Evolutionary conservation across 1,140 invertebrate genomes (phyloP).

Genomic region (Nasonia giraulti): DNA sequence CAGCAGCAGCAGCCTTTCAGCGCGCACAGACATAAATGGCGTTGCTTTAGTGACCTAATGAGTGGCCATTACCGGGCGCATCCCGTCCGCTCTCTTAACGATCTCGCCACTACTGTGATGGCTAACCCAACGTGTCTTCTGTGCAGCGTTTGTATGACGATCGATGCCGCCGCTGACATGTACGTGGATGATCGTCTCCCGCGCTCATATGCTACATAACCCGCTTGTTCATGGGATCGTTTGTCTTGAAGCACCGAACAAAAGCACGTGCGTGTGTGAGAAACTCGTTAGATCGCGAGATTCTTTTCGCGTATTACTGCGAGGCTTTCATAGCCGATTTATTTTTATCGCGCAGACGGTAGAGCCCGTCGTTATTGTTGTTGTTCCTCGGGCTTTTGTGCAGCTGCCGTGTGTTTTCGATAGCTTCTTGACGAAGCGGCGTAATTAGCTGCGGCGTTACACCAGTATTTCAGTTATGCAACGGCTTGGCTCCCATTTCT

Average conservation of each 20-base stretch:
- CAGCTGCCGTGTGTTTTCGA: neutral
- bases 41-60: slow-evolving; percentile 62
- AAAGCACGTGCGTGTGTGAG: neutral
- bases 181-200: neutral
- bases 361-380: neutral
- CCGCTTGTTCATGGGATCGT: slow-evolving; percentile 11
- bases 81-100: slow-evolving; percentile 53
- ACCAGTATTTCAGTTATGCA: neutral
- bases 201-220: neutral
- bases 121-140: neutral
- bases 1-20: slow-evolving; percentile 51
- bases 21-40: slow-evolving; percentile 56
- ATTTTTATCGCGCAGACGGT: neutral
- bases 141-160: neutral
- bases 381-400: neutral
- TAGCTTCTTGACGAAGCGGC: neutral
- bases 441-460: neutral
- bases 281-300: slow-evolving; percentile 10
- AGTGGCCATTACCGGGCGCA: slow-evolving; percentile 62
- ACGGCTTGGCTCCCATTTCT: neutral
- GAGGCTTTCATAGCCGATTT: neutral
- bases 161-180: neutral
- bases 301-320: neutral
- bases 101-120: slow-evolving; percentile 55
- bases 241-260: slow-evolving; percentile 24